phyloP scores from a whole-genome alignment of 2,888 invertebrate genomes.

The Polymixis flavicincta region DNA sequence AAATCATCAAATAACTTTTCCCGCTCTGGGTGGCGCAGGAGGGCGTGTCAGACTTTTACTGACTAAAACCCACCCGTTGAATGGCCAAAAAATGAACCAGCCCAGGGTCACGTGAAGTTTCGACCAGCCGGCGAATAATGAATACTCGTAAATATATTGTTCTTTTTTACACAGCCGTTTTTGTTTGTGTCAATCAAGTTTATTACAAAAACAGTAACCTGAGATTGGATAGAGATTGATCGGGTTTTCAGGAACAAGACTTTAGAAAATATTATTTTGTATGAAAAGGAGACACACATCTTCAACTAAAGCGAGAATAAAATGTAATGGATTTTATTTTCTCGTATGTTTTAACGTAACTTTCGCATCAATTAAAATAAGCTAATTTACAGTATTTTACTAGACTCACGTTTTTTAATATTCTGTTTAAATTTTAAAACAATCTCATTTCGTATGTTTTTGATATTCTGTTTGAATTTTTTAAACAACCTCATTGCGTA shows the following conservation, averaged over 20 bases:
- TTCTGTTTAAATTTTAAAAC: background rate
- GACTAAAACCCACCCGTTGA: too few species aligned
- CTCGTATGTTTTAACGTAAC: slow-evolving; percentile 8
- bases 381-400: background rate
- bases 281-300: background rate
- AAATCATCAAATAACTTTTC: too few species aligned
- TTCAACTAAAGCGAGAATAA: background rate
- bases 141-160: background rate
- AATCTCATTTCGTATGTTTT: background rate
- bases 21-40: too few species aligned
- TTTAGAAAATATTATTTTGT: background rate
- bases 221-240: background rate
- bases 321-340: slow-evolving; percentile 1
- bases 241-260: background rate
- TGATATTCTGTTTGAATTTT: background rate
- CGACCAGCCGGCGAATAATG: too few species aligned
- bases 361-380: background rate
- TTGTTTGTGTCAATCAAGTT: background rate
- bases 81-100: too few species aligned
- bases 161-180: background rate
- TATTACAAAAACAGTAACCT: background rate
- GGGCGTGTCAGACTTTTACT: too few species aligned
- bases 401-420: background rate
- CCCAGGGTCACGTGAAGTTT: too few species aligned
- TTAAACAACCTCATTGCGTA: background rate